These are phyloP conservation scores for Spermophilus dauricus DNA, from an alignment of 2,113 vertebrate genomes.

Conservation along the genomic window DNA sequence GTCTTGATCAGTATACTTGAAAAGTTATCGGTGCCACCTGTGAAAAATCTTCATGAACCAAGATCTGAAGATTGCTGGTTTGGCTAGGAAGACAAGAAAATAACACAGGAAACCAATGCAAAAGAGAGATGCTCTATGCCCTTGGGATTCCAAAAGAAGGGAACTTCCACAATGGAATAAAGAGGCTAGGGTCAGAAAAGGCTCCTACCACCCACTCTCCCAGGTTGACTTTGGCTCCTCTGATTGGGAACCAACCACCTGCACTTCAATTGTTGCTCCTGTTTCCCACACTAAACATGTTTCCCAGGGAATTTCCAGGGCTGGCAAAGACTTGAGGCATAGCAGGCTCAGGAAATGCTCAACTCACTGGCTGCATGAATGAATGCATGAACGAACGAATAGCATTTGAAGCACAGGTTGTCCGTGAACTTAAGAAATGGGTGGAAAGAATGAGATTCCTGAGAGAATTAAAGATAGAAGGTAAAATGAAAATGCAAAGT, in stretches of 20 bases:
- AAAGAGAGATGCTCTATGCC: background rate
- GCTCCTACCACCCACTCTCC: background rate
- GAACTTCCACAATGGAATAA: background rate
- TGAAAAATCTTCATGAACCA: background rate
- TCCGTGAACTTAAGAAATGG: background rate
- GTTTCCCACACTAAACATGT: background rate
- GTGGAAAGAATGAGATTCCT: background rate
- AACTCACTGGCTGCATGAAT: background rate
- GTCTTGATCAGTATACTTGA: background rate
- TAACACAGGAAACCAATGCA: background rate
- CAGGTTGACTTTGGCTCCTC: background rate
- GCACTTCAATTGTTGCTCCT: background rate
- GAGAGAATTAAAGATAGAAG: background rate
- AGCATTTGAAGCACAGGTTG: background rate
- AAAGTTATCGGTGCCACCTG: background rate
- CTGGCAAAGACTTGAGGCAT: background rate
- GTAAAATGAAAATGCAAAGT: background rate
- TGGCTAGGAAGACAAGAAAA: background rate
- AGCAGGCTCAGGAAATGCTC: background rate
- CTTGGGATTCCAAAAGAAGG: background rate
- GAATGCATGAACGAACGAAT: background rate
- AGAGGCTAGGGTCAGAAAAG: background rate
- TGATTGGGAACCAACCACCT: background rate
- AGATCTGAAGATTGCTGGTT: background rate
- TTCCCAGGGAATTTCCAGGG: background rate